A percentile compares a stretch with the other conserved stretches of the same genome.
Conservation (phyloP, 2,888 invertebrate species). For the Sinohyriopsis cumingii region DNA sequence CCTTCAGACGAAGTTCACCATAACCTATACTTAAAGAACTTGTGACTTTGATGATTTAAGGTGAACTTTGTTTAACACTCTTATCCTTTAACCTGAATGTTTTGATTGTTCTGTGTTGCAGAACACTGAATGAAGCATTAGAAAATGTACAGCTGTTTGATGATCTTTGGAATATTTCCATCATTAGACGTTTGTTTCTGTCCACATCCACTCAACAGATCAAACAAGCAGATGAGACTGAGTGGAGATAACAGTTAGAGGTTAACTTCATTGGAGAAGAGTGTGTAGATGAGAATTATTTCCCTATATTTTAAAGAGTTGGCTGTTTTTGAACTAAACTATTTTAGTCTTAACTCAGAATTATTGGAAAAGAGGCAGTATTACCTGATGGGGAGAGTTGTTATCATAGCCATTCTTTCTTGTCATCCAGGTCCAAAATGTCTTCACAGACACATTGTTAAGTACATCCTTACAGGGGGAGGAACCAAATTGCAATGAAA, state of each 20-base stretch:
- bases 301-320: conserved; percentile 11
- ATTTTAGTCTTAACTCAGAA: conserved; percentile 13
- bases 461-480: conserved; percentile 11
- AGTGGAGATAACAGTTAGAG: conserved; percentile 13
- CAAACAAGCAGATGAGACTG: conserved; percentile 11
- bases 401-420: conserved; percentile 7
- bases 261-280: conserved; percentile 20
- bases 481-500: not conserved
- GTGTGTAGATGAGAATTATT: conserved; percentile 20
- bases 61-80: too few relatives aligned
- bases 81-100: too few relatives aligned
- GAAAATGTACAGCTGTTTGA: not conserved
- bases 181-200: conserved; percentile 11
- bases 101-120: too few relatives aligned
- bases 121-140: not conserved
- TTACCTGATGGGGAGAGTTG: conserved; percentile 11
- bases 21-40: too few relatives aligned
- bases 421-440: conserved; percentile 22
- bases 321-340: conserved; percentile 16
- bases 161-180: conserved; percentile 5
- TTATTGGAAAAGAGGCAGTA: conserved; percentile 15
- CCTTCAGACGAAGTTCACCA: too few relatives aligned
- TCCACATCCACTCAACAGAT: conserved; percentile 14
- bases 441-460: conserved; percentile 10
- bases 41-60: too few relatives aligned